phyloP scores from a whole-genome alignment of 64 coral and sea anemone genomes.

The Exaiptasia diaphana region DNA sequence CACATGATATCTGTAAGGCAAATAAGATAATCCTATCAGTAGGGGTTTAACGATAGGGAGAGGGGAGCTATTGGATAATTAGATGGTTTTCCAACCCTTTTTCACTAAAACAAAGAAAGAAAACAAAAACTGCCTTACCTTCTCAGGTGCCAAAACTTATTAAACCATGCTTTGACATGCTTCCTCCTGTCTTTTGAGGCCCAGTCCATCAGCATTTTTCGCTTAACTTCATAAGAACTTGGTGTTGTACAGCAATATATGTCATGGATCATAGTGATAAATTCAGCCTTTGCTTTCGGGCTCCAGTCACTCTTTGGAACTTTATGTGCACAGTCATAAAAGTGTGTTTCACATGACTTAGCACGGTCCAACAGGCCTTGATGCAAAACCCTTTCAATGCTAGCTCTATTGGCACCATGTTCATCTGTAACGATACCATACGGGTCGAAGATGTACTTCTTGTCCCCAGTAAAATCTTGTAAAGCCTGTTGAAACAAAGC shows the following conservation, averaged over 20 bases:
- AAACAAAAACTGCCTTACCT: too few species aligned
- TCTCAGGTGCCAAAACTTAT: slow-evolving; percentile 42
- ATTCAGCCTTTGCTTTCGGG: background rate
- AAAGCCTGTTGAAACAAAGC: background rate
- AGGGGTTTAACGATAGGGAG: too few species aligned
- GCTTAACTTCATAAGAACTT: slow-evolving; percentile 14
- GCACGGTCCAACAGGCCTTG: background rate
- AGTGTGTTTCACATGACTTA: slow-evolving; percentile 48
- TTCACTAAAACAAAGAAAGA: too few species aligned
- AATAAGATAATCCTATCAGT: too few species aligned
- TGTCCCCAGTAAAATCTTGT: slow-evolving; percentile 4
- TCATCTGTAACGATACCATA: slow-evolving; percentile 29
- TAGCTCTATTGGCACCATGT: slow-evolving; percentile 17
- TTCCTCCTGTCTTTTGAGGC: slow-evolving; percentile 3
- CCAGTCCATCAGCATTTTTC: background rate
- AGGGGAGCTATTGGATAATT: background rate
- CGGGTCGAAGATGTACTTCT: slow-evolving; percentile 35
- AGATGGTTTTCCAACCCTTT: too few species aligned
- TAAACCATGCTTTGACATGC: slow-evolving; percentile 26
- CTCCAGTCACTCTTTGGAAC: slow-evolving; percentile 8
- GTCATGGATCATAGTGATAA: slow-evolving; percentile 15
- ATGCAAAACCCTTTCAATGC: background rate
- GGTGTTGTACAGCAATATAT: slow-evolving; percentile 21
- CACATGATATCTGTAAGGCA: slow-evolving; percentile 35
- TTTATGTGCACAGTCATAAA: slow-evolving; percentile 48